Percentiles rank a stretch among this genome's conserved stretches.
phyloP scores from a whole-genome alignment of 2,797 vertebrate species.

The Geotrypetes seraphini region DNA sequence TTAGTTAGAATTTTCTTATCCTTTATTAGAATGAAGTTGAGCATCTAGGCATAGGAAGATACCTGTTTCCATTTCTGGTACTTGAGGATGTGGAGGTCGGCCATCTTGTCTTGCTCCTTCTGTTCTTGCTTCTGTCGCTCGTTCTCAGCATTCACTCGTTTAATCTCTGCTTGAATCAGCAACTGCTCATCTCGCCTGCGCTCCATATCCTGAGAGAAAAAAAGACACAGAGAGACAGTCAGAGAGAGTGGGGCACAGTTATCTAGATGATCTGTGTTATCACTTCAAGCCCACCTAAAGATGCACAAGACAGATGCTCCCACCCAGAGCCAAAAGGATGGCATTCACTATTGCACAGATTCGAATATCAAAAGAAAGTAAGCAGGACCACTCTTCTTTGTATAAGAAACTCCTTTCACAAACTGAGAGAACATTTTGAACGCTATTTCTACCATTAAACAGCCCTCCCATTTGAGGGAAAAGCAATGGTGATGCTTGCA shows the following conservation, averaged over 20 bases:
- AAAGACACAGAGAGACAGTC: neutral
- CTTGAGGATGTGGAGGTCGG: conserved; percentile 56
- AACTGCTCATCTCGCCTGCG: conserved; percentile 49
- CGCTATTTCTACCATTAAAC: too few species aligned
- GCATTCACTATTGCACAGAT: too few species aligned
- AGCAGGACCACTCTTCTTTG: too few species aligned
- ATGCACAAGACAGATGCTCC: neutral
- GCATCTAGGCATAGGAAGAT: conserved; percentile 2
- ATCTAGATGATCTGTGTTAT: neutral
- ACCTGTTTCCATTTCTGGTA: conserved; percentile 73
- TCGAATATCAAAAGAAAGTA: too few species aligned
- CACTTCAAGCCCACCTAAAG: too few species aligned
- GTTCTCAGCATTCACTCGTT: conserved; percentile 58
- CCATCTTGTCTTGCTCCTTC: conserved; percentile 61
- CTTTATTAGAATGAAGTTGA: too few species aligned
- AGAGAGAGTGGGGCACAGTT: neutral
- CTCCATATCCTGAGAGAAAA: conserved; percentile 54
- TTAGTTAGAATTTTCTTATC: too few species aligned
- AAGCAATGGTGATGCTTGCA: too few species aligned
- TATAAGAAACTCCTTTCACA: too few species aligned
- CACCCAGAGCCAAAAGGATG: too few species aligned
- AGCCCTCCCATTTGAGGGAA: too few species aligned
- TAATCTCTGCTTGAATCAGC: conserved; percentile 62
- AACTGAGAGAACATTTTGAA: too few species aligned
- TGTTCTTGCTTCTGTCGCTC: conserved; percentile 47